Evolutionary conservation across 2,888 invertebrate species (phyloP).

Genomic region (Habrosyne pyritoides): DNA sequence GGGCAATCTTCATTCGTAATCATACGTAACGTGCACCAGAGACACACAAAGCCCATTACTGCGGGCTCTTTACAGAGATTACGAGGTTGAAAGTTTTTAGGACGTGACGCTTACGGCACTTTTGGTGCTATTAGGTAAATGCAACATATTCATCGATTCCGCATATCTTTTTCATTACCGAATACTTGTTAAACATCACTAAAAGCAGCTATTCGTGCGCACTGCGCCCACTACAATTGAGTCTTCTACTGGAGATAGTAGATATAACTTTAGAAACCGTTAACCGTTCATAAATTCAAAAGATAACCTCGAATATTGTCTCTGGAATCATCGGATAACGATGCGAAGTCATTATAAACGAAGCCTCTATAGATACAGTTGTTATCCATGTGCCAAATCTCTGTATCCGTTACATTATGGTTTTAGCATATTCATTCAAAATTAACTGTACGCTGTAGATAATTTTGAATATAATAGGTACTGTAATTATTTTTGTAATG

Average conservation of each 20-base stretch:
- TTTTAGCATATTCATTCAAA: constrained; percentile 22
- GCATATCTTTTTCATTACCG: constrained; percentile 2
- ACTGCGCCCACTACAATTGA: constrained; percentile 17
- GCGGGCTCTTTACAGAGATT: constrained; percentile 38
- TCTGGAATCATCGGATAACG: constrained; percentile 43
- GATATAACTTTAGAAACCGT: constrained; percentile 38
- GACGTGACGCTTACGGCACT: constrained; percentile 65
- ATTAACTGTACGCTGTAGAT: constrained; percentile 9
- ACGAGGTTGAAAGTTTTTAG: constrained; percentile 57
- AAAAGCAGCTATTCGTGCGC: constrained; percentile 8
- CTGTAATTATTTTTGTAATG: not conserved
- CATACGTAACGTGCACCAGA: constrained; percentile 32
- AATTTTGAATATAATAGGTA: not conserved
- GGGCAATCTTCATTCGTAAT: constrained; percentile 32
- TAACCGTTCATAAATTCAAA: constrained; percentile 38
- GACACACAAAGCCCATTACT: constrained; percentile 41
- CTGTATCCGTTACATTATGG: constrained; percentile 41
- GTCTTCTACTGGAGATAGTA: constrained; percentile 17
- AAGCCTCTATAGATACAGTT: constrained; percentile 31
- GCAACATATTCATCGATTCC: constrained; percentile 1
- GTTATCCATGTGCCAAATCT: constrained; percentile 52
- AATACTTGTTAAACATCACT: constrained; percentile 4
- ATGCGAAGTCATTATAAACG: constrained; percentile 41
- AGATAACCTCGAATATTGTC: constrained; percentile 40
- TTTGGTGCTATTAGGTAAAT: constrained; percentile 41